Conservation (phyloP, 2,797 vertebrate species). For the Steatocranus sp. region DNA sequence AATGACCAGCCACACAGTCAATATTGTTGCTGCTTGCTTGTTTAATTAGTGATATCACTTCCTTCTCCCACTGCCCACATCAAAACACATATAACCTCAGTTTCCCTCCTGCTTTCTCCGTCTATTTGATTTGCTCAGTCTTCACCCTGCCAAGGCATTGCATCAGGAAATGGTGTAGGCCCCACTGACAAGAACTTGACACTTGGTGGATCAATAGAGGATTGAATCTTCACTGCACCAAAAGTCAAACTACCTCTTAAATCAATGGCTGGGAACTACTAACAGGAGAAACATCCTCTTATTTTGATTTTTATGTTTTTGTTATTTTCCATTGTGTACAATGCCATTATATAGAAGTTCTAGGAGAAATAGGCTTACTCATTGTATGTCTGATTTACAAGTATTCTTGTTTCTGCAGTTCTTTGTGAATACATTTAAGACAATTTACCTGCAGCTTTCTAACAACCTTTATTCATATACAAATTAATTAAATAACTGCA, state of each 20-base stretch:
- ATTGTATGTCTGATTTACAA: neutral
- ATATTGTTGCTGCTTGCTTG: neutral
- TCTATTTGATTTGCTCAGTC: neutral
- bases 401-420: neutral
- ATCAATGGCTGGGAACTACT: conserved; percentile 52
- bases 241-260: conserved; percentile 43
- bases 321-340: neutral
- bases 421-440: neutral
- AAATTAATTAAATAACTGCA: neutral
- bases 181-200: conserved; percentile 56
- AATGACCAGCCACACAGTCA: neutral
- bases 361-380: neutral
- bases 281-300: conserved; percentile 28
- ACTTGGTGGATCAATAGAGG: conserved; percentile 49
- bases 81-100: neutral
- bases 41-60: neutral
- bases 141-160: conserved; percentile 18
- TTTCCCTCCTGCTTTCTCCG: neutral
- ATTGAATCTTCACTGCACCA: conserved; percentile 63
- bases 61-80: neutral
- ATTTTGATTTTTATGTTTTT: conserved; percentile 3
- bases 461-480: neutral
- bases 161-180: conserved; percentile 42
- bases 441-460: neutral
- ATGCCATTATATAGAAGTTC: neutral